Evolutionary conservation across 2,797 vertebrate species (phyloP).

Genomic region (Enteromius fasciolatus): DNA sequence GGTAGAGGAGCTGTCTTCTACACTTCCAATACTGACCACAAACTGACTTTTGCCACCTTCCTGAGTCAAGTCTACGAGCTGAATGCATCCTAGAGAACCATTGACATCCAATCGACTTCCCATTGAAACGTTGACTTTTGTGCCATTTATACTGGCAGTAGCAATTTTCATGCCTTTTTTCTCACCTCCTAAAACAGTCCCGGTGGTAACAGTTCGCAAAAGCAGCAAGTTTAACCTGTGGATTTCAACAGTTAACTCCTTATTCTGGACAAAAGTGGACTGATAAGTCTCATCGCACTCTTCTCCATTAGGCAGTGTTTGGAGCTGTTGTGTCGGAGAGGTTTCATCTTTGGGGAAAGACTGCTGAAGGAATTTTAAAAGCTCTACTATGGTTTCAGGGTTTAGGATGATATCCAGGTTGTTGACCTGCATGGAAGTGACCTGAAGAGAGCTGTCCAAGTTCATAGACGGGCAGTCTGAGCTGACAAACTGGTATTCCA

Average conservation of each 20-base stretch:
- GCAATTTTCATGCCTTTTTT: slow-evolving; percentile 95
- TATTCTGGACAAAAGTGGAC: slow-evolving; percentile 90
- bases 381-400: slow-evolving; percentile 95
- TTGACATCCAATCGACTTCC: slow-evolving; percentile 86
- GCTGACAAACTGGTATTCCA: slow-evolving; percentile 98
- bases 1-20: slow-evolving; percentile 74
- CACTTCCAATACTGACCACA: slow-evolving; percentile 93
- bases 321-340: slow-evolving; percentile 63
- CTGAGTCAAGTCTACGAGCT: slow-evolving; percentile 91
- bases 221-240: slow-evolving; percentile 93
- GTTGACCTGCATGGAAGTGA: slow-evolving; percentile 93
- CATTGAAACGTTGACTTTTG: slow-evolving; percentile 94
- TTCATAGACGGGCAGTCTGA: slow-evolving; percentile 97
- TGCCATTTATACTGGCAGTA: slow-evolving; percentile 93
- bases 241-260: slow-evolving; percentile 93
- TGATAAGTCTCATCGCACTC: slow-evolving; percentile 82
- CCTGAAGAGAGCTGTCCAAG: slow-evolving; percentile 91
- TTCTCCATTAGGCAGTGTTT: slow-evolving; percentile 74
- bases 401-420: slow-evolving; percentile 97
- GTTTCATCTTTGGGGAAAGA: slow-evolving; percentile 94
- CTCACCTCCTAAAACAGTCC: slow-evolving; percentile 80
- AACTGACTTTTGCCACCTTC: slow-evolving; percentile 88
- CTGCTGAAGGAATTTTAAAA: slow-evolving; percentile 95
- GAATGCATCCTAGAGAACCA: slow-evolving; percentile 92
- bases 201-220: slow-evolving; percentile 85